Percentiles rank a stretch among this genome's conserved stretches.
Evolutionary conservation across 2,113 vertebrate genomes (phyloP).

Genomic region (Dermatemys mawii): DNA sequence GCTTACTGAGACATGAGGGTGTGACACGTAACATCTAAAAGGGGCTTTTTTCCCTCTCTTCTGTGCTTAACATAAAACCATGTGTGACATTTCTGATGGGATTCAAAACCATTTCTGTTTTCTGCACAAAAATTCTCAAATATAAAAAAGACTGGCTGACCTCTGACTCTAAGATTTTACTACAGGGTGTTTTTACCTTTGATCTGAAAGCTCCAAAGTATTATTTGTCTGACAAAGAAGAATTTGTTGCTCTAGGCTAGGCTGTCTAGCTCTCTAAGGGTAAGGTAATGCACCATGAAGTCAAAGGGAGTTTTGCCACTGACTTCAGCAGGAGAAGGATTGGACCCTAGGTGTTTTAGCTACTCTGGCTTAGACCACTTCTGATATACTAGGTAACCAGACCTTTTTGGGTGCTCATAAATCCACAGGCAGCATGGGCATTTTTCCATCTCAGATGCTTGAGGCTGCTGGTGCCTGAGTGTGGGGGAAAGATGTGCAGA

Average conservation of each 20-base stretch:
- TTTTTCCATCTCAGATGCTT: neutral
- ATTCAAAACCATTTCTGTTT: neutral
- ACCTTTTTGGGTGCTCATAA: neutral
- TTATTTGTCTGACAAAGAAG: neutral
- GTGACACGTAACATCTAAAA: neutral
- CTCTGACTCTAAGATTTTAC: neutral
- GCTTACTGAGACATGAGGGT: neutral
- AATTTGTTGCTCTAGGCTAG: neutral
- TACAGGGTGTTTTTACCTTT: neutral
- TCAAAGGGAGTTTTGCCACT: neutral
- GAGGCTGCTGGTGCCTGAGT: neutral
- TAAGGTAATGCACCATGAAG: neutral
- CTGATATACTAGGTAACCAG: neutral
- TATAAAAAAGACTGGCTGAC: neutral
- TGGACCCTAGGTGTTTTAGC: neutral
- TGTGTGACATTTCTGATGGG: neutral
- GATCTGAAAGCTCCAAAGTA: neutral
- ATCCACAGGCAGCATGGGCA: fast-evolving
- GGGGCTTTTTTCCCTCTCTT: neutral
- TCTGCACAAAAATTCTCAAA: neutral
- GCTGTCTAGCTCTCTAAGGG: neutral
- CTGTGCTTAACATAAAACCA: neutral
- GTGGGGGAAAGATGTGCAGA: neutral
- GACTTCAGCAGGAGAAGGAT: neutral
- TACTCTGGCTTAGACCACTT: fast-evolving